Base-by-base conservation (phyloP, 2,888 invertebrate genomes). In the Nomada fabriciana region DNA sequence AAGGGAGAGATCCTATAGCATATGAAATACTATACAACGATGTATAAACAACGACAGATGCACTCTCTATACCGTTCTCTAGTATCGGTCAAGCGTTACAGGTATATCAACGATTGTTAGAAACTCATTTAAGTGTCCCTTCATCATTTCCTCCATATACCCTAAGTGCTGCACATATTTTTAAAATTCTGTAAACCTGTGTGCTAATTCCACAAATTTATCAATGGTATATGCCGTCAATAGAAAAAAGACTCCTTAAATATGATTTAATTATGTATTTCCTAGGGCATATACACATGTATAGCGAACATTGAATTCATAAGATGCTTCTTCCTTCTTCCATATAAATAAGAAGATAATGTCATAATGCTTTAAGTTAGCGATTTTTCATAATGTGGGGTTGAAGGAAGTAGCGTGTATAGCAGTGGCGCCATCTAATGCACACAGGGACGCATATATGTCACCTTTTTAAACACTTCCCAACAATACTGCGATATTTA, bases 61-160 rank as follows among this genome's bases (percentile, higher is more conserved):
- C 63, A 83, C 23, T 72, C 64, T 74, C 74, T 23, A n/a, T 47
- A 25, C 59, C 59, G 68, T 77, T 82, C 55, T 78, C 50, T 82
- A 60, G 60, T 72, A 75, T 78, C 72, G 53, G 70, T 69, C 74
- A 82, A 82, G 83, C 72, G 72, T 82, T 81, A 60, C 82, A 83
- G 78, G 68, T 82, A 78, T 43, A 82, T 43, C 71, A 73, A 70
- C 78, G 70, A 76, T 82, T 82, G 82, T 84, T 47, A 57, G 70
- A 63, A 82, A 84, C 79, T 84, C 59, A 76, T 82, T 79, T 84
- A 61, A 29, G 65, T 70, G 75, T 42, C 57, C 76, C 83, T 82
- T 76, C 82, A 61, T 84, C 57, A 52, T 57, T 68, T 68, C 72
- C 78, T 68, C 75, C 69, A 11, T 20, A 60, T 61, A n/a, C 23